Evolutionary conservation across 2,797 vertebrate species (phyloP).

Genomic region (Scolopax bukidnonensis): DNA sequence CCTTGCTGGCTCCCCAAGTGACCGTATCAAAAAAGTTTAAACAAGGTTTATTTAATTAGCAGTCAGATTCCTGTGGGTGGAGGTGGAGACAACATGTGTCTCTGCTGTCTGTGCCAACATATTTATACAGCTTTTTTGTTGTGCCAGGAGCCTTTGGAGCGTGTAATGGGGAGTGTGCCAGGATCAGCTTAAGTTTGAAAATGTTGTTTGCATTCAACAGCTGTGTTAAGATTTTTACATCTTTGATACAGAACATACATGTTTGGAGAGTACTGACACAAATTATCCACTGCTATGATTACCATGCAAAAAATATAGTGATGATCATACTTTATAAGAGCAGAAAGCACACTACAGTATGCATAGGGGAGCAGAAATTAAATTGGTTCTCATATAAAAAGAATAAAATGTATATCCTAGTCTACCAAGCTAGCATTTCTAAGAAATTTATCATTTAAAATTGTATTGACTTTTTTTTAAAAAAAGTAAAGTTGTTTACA

Average conservation of each 20-base stretch:
- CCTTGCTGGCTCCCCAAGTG: background rate
- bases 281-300: slow-evolving; percentile 27
- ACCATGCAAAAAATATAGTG: slow-evolving; percentile 8
- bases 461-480: background rate
- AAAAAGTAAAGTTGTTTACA: background rate
- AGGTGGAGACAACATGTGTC: slow-evolving; percentile 5
- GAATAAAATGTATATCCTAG: background rate
- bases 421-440: background rate
- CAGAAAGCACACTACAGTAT: background rate
- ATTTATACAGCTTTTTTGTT: background rate
- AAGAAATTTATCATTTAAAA: background rate
- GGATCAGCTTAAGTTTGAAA: slow-evolving; percentile 32
- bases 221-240: slow-evolving; percentile 33
- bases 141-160: slow-evolving; percentile 19
- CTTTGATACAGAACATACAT: background rate
- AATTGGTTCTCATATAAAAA: background rate
- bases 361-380: background rate
- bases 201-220: slow-evolving; percentile 22
- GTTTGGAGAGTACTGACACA: slow-evolving; percentile 1
- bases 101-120: slow-evolving; percentile 1
- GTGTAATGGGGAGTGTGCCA: background rate
- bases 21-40: background rate
- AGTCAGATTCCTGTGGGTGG: background rate
- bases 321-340: background rate
- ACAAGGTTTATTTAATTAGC: slow-evolving; percentile 26